Conservation (phyloP, 2,113 vertebrate species). For the Columba livia region DNA sequence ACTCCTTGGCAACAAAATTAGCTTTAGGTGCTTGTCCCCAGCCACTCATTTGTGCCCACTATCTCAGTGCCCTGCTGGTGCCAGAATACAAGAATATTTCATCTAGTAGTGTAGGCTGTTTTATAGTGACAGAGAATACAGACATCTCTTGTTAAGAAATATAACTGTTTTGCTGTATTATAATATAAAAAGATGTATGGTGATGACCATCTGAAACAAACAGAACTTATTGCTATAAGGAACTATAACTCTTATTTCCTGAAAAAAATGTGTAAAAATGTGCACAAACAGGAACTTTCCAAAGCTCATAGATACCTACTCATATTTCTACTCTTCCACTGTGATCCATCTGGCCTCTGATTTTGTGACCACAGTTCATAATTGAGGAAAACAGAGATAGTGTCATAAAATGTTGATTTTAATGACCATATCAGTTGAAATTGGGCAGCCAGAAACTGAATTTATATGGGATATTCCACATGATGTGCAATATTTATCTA, state of each 20-base stretch:
- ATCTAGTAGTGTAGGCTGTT: background rate
- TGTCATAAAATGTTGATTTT: background rate
- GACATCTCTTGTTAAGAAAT: background rate
- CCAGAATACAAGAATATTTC: background rate
- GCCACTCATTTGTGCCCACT: background rate
- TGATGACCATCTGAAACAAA: background rate
- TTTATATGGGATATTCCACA: background rate
- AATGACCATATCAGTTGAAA: background rate
- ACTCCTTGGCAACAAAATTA: background rate
- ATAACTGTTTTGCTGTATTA: background rate
- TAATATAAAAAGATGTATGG: background rate
- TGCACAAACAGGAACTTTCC: background rate
- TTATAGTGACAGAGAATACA: background rate
- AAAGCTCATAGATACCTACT: background rate
- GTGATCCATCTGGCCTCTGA: background rate
- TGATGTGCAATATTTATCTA: background rate
- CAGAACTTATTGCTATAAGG: background rate
- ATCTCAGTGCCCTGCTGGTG: background rate
- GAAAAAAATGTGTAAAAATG: background rate
- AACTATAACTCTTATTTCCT: background rate
- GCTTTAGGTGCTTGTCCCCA: background rate
- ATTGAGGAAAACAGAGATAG: background rate
- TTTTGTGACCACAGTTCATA: background rate
- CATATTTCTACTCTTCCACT: background rate
- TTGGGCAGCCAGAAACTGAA: background rate